These are phyloP conservation scores for Tortrix viridana DNA, from an alignment of 2,888 invertebrate genomes.

Conservation along the genomic window DNA sequence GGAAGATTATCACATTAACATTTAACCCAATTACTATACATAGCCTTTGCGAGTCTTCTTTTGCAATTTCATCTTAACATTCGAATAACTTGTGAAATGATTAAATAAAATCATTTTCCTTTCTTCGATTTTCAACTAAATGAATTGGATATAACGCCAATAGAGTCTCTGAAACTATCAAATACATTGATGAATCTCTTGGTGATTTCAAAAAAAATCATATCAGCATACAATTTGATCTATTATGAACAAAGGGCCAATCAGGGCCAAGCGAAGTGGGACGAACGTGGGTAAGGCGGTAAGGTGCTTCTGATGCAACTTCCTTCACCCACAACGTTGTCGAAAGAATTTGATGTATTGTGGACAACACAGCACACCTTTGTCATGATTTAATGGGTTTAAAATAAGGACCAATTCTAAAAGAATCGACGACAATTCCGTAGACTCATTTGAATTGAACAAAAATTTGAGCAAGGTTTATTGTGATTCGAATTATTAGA, in stretches of 20 bases:
- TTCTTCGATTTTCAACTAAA: not conserved
- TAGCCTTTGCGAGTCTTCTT: too few species aligned
- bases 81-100: too few species aligned
- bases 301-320: slow-evolving; percentile 72
- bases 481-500: too few species aligned
- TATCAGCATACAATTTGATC: slow-evolving; percentile 35
- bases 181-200: not conserved
- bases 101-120: too few species aligned
- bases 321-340: slow-evolving; percentile 64
- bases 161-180: too few species aligned
- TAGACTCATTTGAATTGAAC: too few species aligned
- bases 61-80: too few species aligned
- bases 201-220: slow-evolving; percentile 8
- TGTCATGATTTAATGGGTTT: slow-evolving; percentile 38
- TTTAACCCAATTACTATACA: too few species aligned
- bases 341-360: slow-evolving; percentile 55
- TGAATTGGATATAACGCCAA: too few species aligned
- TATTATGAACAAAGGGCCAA: slow-evolving; percentile 61
- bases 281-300: slow-evolving; percentile 60
- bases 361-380: slow-evolving; percentile 30
- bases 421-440: not conserved
- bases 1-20: too few species aligned
- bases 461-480: too few species aligned
- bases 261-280: slow-evolving; percentile 54
- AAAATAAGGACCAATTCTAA: not conserved